Conservation (phyloP, 2,113 vertebrate genomes). For the Toxotes chatareus region DNA sequence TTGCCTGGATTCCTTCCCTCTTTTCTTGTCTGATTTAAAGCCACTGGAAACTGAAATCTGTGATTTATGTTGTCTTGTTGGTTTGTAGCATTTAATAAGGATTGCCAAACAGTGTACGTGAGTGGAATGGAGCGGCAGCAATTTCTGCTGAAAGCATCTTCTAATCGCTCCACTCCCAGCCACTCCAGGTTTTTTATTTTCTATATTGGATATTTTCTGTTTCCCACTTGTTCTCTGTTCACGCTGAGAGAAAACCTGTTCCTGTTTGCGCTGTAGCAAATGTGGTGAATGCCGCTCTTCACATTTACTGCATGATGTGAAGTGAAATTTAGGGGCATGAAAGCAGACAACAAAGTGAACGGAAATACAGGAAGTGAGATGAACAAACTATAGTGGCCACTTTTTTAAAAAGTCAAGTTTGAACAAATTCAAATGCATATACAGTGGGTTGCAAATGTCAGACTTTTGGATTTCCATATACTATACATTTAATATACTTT, state of each 20-base stretch:
- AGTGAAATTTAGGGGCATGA: slow-evolving; percentile 34
- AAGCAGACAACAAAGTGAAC: slow-evolving; percentile 31
- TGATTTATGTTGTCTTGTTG: slow-evolving; percentile 31
- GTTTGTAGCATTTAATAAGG: slow-evolving; percentile 33
- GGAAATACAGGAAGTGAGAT: slow-evolving; percentile 11
- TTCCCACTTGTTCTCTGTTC: slow-evolving; percentile 21
- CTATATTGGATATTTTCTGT: slow-evolving; percentile 30
- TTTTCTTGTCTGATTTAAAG: slow-evolving; percentile 26
- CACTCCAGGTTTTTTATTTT: slow-evolving; percentile 20
- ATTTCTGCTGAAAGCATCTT: slow-evolving; percentile 26
- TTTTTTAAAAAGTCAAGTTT: neutral
- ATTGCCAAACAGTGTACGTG: slow-evolving; percentile 1
- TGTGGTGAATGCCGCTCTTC: slow-evolving; percentile 9
- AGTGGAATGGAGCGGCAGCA: slow-evolving; percentile 11
- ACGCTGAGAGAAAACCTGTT: slow-evolving; percentile 7
- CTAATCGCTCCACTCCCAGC: slow-evolving; percentile 24
- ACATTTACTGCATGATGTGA: slow-evolving; percentile 16
- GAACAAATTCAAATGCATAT: no score
- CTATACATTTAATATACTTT: no score
- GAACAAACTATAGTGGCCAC: neutral
- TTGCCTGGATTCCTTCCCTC: neutral
- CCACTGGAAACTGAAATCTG: slow-evolving; percentile 5
- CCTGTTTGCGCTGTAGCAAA: slow-evolving; percentile 2
- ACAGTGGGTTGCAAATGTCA: no score
- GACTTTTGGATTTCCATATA: no score